Evolutionary conservation across 2,888 invertebrate genomes (phyloP), one percentile per base, ranked within the genome.

Genomic region (Cheilosia soror): DNA sequence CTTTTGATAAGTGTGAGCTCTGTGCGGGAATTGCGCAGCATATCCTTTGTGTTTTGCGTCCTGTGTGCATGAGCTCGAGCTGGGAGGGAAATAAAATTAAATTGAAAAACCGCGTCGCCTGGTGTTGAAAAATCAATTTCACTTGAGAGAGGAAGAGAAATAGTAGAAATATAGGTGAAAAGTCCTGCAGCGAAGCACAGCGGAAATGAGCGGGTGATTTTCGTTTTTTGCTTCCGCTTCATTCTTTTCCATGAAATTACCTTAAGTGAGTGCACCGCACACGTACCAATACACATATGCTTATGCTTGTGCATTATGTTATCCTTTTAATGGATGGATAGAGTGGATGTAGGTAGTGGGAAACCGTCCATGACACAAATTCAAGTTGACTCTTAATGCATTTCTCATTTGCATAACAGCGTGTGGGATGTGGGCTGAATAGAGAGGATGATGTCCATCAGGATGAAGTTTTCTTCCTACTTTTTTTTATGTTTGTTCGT

Each of bases 311-410:
- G 76, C 71, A 76, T 49, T 42, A 71, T 57, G 71, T 80, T 80
- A 80, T 85, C 71, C 81, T 76, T 76, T 81, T 77, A 72, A 65
- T 44, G 62, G 49, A 53, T 40, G 37, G n/a, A 4, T 57, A 29
- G 7, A 37, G 58, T n/a, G 37, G 53, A 11, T 27, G 29, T 13
- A 9, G n/a, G 37, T 11, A 33, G 55, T 44, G 25, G 47, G 47
- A 75, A 81, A 81, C 76, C 76, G 76, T 77, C 81, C 72, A 57
- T 85, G 76, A 81, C 76, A 85, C 81, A 77, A 60, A 85, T 85
- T 85, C 68, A 62, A 85, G 76, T 76, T 66, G 71, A 76, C 71
- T 71, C 66, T 81, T 85, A 81, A 85, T 85, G 80, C 66, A 76
- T 68, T 80, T 85, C 76, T 71, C 72, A 72, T 81, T 72, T 81